Evolutionary conservation across 2,797 vertebrate species (phyloP), one percentile per base, ranked within the genome.

Genomic region (Malurus leucopterus): DNA sequence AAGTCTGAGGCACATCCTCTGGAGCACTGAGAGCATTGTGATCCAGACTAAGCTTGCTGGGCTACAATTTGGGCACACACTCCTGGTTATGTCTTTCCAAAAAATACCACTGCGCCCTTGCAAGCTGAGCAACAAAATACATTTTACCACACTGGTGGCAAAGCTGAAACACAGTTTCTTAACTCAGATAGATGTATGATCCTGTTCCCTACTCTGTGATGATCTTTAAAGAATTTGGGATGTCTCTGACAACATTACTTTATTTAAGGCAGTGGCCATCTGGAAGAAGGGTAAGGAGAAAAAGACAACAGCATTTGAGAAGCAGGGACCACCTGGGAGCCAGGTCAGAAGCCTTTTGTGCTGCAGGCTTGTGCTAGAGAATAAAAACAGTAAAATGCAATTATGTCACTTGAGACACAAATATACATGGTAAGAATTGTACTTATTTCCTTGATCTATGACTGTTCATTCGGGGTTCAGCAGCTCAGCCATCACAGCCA

Each of bases 301-400:
- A 27, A 58, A 63, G 22, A 49, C 14, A 50, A 32, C 24, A 80
- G 23, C 22, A 13, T 51, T 58, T 55, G 46, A 90, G 57, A 77
- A 38, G 23, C 13, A 65, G 41, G 17, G 43, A 55, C 38, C 51
- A 41, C 40, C 46, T 40, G 49, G 29, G 49, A 89, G 87, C 7
- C 12, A 67, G n/a, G n/a, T 71, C 72, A 89, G 36, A 3, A 3
- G 24, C 15, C 18, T 34, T 83, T n/a, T 8, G 1, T 32, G 30
- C 5, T 55, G 38, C 27, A 61, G 41, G 38, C 14, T 72, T 47
- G 24, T 12, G 21, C 69, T 87, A 51, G 46, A 85, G 85, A 74
- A 74, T 14, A 72, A 88, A 88, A 89, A 17, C 27, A 21, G 13
- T 50, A 59, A 91, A 91, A 73, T 21, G 13, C 29, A 70, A 10